phyloP scores from a whole-genome alignment of 2,113 vertebrate species.

The Dryoscopus gambensis region DNA sequence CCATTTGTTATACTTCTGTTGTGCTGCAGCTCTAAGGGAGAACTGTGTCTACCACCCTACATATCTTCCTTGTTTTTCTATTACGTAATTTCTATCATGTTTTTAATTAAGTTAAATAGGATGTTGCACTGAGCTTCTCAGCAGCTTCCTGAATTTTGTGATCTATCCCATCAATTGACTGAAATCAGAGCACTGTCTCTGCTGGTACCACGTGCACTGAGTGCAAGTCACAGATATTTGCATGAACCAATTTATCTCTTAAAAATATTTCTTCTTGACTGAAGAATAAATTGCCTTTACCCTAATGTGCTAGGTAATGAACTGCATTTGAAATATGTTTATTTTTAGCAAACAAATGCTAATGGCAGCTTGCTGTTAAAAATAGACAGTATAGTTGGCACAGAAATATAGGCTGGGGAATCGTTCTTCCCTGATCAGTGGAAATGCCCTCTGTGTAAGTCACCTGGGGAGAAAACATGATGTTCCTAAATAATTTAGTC shows the following conservation, averaged over 20 bases:
- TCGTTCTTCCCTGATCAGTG: constrained; percentile 29
- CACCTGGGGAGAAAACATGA: not conserved
- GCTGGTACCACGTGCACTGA: not conserved
- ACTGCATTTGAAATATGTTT: constrained; percentile 64
- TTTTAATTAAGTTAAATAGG: constrained; percentile 11
- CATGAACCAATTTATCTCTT: constrained; percentile 58
- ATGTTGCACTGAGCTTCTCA: not conserved
- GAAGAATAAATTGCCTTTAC: constrained; percentile 58
- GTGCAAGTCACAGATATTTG: constrained; percentile 5
- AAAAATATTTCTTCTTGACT: constrained; percentile 57
- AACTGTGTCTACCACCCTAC: not conserved
- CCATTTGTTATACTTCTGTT: not conserved
- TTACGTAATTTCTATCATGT: not conserved
- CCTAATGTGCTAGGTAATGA: constrained; percentile 37
- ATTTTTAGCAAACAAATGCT: constrained; percentile 71
- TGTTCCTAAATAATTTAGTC: not conserved
- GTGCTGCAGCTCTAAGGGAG: not conserved
- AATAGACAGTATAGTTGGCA: constrained; percentile 53
- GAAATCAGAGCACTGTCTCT: not conserved
- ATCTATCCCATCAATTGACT: not conserved
- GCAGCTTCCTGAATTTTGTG: constrained; percentile 13
- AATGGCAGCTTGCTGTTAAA: constrained; percentile 60
- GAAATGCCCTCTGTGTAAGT: constrained; percentile 29
- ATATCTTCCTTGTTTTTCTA: not conserved
- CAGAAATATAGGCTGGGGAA: not conserved